Evolutionary conservation across 2,797 vertebrate genomes (phyloP), one percentile per base, ranked within the genome.

Genomic region (Falco cherrug): DNA sequence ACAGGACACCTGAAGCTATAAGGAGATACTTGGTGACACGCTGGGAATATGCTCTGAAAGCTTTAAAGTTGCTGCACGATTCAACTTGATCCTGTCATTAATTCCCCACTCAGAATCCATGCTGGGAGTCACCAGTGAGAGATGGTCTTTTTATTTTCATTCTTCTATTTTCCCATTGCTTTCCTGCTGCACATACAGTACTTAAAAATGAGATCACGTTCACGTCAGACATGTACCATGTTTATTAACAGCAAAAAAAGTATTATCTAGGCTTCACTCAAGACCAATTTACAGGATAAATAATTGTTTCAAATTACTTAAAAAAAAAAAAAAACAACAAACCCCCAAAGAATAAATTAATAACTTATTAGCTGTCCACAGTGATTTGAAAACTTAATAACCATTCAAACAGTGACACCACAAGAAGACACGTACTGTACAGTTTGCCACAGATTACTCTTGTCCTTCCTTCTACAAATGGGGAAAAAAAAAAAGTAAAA

Each of bases 291-390:
- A 97, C 96, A 97, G 98, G 97, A 98, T 98, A 98, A 98, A 98
- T 98, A 98, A 94, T 77, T 94, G 97, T 96, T 97, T 98, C 96
- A 97, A 92, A 91, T 97, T 93, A 94, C 96, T 97, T 94, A 97
- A 98, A 98, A 96, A 2, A n/a, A 50, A 50, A 15, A 13, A 97
- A 98, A 97, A 93, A 92, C 91, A 92, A 96, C 91, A 83, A 91
- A 74, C n/a, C 84, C 87, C 77, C 64, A 95, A 98, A 97, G 98
- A 99, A 99, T 99, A 99, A 99, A 99, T 99, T 99, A 99, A 99
- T 99, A 99, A 99, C 98, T 99, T 99, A 99, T 99, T 98, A 99
- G 98, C 98, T 98, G 98, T 98, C 98, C 98, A 99, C 97, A 98
- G 97, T 95, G 96, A 98, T 97, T 98, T 97, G 98, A 97, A 98